Percentiles rank a stretch among this genome's conserved stretches.
Conservation (phyloP, 2,888 invertebrate species). For the Dimorphilus gyrociliatus region DNA sequence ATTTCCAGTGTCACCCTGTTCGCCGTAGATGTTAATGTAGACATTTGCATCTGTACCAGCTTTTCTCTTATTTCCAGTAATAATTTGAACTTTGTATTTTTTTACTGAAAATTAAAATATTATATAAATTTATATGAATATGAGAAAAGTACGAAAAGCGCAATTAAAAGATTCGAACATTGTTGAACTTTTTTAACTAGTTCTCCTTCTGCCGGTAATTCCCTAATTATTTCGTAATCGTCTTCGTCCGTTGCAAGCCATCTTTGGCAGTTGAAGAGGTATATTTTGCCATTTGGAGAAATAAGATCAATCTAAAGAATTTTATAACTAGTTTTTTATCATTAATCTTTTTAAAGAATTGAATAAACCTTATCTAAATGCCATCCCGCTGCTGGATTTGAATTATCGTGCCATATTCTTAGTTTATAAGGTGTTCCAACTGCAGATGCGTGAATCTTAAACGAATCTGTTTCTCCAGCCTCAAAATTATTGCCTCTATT, state of each 20-base stretch:
- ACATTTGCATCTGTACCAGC: slow-evolving; percentile 37
- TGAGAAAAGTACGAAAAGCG: not conserved
- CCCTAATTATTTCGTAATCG: slow-evolving; percentile 30
- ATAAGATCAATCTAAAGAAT: slow-evolving; percentile 2
- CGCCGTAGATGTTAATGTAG: slow-evolving; percentile 31
- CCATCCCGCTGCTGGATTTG: slow-evolving; percentile 32
- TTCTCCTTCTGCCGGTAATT: slow-evolving; percentile 32
- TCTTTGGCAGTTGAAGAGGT: slow-evolving; percentile 24
- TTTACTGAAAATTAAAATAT: slow-evolving; percentile 19
- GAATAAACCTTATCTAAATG: slow-evolving; percentile 30
- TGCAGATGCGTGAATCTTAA: slow-evolving; percentile 27
- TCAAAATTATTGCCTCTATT: slow-evolving; percentile 35
- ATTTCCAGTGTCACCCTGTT: slow-evolving; percentile 35
- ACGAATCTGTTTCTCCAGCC: slow-evolving; percentile 27
- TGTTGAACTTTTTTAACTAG: slow-evolving; percentile 26
- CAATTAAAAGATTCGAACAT: slow-evolving; percentile 14
- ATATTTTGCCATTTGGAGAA: slow-evolving; percentile 28
- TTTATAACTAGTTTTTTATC: not conserved
- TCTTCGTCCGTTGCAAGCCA: slow-evolving; percentile 37
- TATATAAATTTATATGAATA: not conserved
- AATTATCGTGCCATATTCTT: slow-evolving; percentile 34
- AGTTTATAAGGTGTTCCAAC: slow-evolving; percentile 35
- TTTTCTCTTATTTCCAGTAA: slow-evolving; percentile 26
- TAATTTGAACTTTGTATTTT: slow-evolving; percentile 26
- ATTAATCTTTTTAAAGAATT: not conserved